These are phyloP conservation scores for Leucoptera coffeella DNA, from an alignment of 2,888 invertebrate species.

Conservation along the genomic window DNA sequence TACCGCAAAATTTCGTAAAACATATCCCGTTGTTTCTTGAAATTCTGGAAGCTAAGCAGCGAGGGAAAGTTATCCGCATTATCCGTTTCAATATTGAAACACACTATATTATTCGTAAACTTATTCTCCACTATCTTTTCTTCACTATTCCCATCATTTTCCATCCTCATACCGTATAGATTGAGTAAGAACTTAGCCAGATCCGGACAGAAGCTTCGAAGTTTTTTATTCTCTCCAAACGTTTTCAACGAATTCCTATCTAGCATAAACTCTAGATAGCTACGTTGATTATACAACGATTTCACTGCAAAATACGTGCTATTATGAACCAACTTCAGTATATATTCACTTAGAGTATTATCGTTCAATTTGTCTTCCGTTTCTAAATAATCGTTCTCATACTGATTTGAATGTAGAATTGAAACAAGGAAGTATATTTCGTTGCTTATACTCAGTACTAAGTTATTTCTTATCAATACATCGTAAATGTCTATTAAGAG, in stretches of 20 bases:
- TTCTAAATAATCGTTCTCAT: slow-evolving; percentile 18
- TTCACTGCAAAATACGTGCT: slow-evolving; percentile 70
- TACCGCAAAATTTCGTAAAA: slow-evolving; percentile 74
- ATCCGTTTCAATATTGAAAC: slow-evolving; percentile 82
- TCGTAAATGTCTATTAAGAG: slow-evolving; percentile 53
- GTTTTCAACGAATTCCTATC: slow-evolving; percentile 62
- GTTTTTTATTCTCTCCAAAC: slow-evolving; percentile 60
- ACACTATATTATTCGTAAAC: slow-evolving; percentile 58
- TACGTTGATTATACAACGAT: slow-evolving; percentile 54
- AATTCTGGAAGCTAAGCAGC: slow-evolving; percentile 64
- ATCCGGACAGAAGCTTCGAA: slow-evolving; percentile 52
- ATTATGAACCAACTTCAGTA: slow-evolving; percentile 56
- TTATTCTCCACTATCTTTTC: too few relatives aligned
- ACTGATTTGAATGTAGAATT: slow-evolving; percentile 50
- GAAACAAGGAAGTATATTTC: slow-evolving; percentile 67
- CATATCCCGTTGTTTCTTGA: slow-evolving; percentile 78
- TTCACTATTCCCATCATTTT: slow-evolving; percentile 18
- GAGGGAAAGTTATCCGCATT: slow-evolving; percentile 75
- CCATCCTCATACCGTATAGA: slow-evolving; percentile 29
- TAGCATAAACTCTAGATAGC: slow-evolving; percentile 47
- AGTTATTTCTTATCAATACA: slow-evolving; percentile 50
- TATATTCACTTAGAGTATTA: slow-evolving; percentile 10
- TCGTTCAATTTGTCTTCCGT: slow-evolving; percentile 12
- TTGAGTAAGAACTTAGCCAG: slow-evolving; percentile 39
- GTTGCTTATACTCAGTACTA: slow-evolving; percentile 58